Percentiles rank a stretch among this genome's conserved stretches.
These are phyloP conservation scores for Cylloceria caligata DNA, from an alignment of 2,888 invertebrate species.

Conservation along the genomic window DNA sequence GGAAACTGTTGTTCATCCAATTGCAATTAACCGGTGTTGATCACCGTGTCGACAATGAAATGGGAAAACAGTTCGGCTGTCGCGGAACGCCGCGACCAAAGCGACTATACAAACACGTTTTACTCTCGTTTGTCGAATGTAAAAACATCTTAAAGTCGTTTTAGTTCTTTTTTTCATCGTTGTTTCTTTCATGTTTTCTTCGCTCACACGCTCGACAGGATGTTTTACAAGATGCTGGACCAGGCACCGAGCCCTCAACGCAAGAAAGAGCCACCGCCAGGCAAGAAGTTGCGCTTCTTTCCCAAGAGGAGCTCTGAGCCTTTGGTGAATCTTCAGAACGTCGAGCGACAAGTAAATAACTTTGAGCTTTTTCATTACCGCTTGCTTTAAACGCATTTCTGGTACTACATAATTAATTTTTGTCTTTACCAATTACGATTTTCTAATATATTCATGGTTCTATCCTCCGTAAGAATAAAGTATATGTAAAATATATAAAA, in stretches of 20 bases:
- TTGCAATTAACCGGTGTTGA: constrained; percentile 46
- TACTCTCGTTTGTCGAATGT: background rate
- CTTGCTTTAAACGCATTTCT: background rate
- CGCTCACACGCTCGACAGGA: constrained; percentile 86
- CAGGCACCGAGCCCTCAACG: constrained; percentile 95
- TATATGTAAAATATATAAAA: too few species aligned
- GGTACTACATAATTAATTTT: too few species aligned
- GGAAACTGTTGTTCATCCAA: constrained; percentile 34
- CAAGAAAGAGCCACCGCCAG: constrained; percentile 93
- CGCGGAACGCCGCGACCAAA: background rate
- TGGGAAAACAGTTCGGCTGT: background rate
- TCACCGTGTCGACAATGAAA: constrained; percentile 35
- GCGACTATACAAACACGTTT: constrained; percentile 30
- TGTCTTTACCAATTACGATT: too few species aligned
- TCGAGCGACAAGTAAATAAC: constrained; percentile 92
- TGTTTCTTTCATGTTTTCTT: constrained; percentile 27
- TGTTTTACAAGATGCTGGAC: constrained; percentile 94
- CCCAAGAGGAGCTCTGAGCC: constrained; percentile 96
- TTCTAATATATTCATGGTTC: constrained; percentile 14
- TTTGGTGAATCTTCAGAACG: constrained; percentile 93
- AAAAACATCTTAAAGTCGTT: background rate
- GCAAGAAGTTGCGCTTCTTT: constrained; percentile 94
- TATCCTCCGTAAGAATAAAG: too few species aligned
- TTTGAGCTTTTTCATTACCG: background rate
- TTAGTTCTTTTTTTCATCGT: constrained; percentile 10